Evolutionary conservation across 1,140 invertebrate species (phyloP), one percentile per base, ranked within the genome.

Genomic region (Aphaenogaster ashmeadi): DNA sequence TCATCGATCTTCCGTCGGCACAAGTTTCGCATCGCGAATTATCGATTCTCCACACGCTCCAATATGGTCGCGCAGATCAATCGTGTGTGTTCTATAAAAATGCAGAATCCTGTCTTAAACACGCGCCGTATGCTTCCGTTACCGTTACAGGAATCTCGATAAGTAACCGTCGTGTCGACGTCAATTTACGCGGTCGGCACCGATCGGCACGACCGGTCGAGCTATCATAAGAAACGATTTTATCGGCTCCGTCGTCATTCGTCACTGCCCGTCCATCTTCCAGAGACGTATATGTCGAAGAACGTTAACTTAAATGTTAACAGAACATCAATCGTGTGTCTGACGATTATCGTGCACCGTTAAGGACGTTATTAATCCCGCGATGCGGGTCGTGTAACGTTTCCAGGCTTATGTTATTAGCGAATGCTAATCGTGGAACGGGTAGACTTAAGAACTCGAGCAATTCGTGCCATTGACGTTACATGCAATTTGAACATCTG

Each of bases 181-280:
- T 90, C 84, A 90, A 89, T 90, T 89, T 89, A 72, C 88, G 77
- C 77, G 75, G 36, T 75, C 62, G 83, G 80, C 87, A 84, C 66
- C 58, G 74, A 88, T 78, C 80, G 18, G 21, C 50, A 41, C 69
- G 74, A 69, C 58, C 81, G 69, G 60, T 71, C 56, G 69, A 58
- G 44, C 38, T 60, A 74, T 18, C 27, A 77, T 87, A 89, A 90
- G 85, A 84, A 90, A 87, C 58, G 62, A 87, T 90, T 90, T 90
- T 90, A 87, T 90, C 66, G 44, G 44, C 21, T 72, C 52, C 27
- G 78, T 74, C 72, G 64, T 78, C 66, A 89, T 90, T 67, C 54
- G 85, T 90, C 88, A 90, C 56, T 89, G 66, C 50, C 58, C 44
- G 44, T 67, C 15, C 64, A 54, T 89, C 78, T 79, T 44, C 7